phyloP scores from a whole-genome alignment of 1,140 invertebrate genomes.

The Diorhabda elongata region DNA sequence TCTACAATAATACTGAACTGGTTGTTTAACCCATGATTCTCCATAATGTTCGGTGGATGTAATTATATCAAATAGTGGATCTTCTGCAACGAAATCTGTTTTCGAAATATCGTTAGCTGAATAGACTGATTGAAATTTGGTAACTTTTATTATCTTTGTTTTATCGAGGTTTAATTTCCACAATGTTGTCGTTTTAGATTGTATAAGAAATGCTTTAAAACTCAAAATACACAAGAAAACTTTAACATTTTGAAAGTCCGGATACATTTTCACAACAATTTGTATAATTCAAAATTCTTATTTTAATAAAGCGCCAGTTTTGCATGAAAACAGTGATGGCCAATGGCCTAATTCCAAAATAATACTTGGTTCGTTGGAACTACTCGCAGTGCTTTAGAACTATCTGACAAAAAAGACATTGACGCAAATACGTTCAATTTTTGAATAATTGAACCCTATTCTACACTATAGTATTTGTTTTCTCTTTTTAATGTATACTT shows the following conservation, averaged over 20 bases:
- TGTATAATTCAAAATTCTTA: too few species aligned
- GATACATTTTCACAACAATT: conserved; percentile 2
- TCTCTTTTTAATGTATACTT: too few species aligned
- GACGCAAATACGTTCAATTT: too few species aligned
- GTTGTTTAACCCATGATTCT: conserved; percentile 58
- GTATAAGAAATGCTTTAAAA: conserved; percentile 65
- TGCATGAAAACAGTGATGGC: too few species aligned
- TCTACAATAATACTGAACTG: conserved; percentile 42
- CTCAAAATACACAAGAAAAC: conserved; percentile 40
- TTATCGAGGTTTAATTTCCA: conserved; percentile 68
- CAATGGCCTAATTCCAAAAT: too few species aligned
- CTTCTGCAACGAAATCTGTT: conserved; percentile 49
- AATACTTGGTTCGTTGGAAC: too few species aligned
- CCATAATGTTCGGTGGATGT: conserved; percentile 60
- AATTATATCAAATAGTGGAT: conserved; percentile 62
- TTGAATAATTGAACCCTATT: too few species aligned
- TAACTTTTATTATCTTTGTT: conserved; percentile 62
- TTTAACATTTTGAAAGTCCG: conserved; percentile 10
- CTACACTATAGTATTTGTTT: too few species aligned
- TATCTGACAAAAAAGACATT: too few species aligned
- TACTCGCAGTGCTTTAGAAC: too few species aligned
- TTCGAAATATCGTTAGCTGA: conserved; percentile 44
- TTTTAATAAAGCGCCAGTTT: too few species aligned
- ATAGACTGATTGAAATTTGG: conserved; percentile 52
- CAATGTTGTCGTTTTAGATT: conserved; percentile 67